Percentiles rank a stretch among this genome's conserved stretches.
Conservation (phyloP, 2,113 vertebrate genomes). For the Desmodus rotundus region DNA sequence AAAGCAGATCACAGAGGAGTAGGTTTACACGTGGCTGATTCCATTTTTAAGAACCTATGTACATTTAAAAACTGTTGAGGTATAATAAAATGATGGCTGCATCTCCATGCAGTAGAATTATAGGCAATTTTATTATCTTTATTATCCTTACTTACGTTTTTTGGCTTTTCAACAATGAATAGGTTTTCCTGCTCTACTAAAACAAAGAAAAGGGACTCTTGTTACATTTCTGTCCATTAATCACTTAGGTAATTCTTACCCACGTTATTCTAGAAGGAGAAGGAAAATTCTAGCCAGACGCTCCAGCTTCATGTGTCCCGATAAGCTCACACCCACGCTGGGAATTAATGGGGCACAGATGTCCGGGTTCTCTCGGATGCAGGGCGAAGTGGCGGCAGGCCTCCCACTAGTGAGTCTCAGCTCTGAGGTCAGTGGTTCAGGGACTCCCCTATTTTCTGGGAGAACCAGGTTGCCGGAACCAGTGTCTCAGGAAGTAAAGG, state of each 20-base stretch:
- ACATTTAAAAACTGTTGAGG: background rate
- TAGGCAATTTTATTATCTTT: background rate
- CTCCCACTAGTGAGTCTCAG: background rate
- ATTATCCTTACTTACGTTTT: background rate
- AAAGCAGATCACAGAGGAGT: background rate
- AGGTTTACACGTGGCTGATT: background rate
- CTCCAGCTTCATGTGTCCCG: background rate
- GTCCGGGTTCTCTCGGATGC: background rate
- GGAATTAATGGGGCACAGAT: conserved; percentile 22
- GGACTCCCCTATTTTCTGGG: background rate
- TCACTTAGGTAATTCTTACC: background rate
- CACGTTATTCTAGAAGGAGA: conserved; percentile 24
- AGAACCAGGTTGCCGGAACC: background rate
- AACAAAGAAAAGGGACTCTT: conserved; percentile 13
- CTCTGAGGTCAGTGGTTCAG: background rate
- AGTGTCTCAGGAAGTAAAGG: background rate
- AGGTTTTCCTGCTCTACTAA: background rate
- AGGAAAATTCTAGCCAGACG: conserved; percentile 27
- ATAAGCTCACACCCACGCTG: background rate
- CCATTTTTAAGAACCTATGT: background rate
- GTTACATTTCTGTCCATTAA: conserved; percentile 21
- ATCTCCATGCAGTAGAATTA: background rate
- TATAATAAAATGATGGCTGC: background rate
- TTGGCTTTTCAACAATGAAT: background rate
- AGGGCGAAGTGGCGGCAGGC: background rate